Evolutionary conservation across 2,113 vertebrate species (phyloP), one percentile per base, ranked within the genome.

Genomic region (Dermatemys mawii): DNA sequence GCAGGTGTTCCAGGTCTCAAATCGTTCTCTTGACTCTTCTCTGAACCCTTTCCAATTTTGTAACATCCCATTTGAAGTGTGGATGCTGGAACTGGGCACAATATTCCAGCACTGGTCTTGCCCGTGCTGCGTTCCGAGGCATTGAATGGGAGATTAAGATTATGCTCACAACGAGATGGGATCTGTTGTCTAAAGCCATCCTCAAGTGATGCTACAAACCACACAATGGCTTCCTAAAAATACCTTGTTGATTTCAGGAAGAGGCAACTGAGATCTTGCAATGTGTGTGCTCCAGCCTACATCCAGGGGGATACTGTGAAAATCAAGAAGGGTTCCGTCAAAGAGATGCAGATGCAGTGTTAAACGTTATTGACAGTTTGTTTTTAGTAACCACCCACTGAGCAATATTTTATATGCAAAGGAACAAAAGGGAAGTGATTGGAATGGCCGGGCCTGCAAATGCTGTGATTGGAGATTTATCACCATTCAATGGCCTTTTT

Each of bases 321-420:
- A 38, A 3, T 2, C 48, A 35, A 6, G 24, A 49, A 26, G 78
- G 13, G 14, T 27, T 55, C 54, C 26, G 9, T 10, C 79, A 67
- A 32, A 54, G 16, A 78, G 67, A 83, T 48, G 4, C 24, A 2
- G 41, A 10, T 3, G 2, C 41, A 22, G 17, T 21, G 19, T 19
- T 85, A 48, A 92, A 7, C 29, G 4, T 11, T 60, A 84, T n/a
- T 11, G 16, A n/a, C 29, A 81, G 21, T 11, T 81, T 79, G 41
- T 27, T 24, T 81, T 84, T 81, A 78, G 38, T 53, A 53, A 83
- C 35, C 2, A 57, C 57, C 73, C 41, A 35, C 16, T 8, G 46
- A 48, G 46, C 67, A 84, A 84, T 48, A 87, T 32, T 44, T 53
- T n/a, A 82, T 85, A 54, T 5, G n/a, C 22, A 70, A 90, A 93